Percentiles rank a stretch among this genome's conserved stretches.
phyloP scores from a whole-genome alignment of 2,113 vertebrate genomes.

The Oncorhynchus nerka region DNA sequence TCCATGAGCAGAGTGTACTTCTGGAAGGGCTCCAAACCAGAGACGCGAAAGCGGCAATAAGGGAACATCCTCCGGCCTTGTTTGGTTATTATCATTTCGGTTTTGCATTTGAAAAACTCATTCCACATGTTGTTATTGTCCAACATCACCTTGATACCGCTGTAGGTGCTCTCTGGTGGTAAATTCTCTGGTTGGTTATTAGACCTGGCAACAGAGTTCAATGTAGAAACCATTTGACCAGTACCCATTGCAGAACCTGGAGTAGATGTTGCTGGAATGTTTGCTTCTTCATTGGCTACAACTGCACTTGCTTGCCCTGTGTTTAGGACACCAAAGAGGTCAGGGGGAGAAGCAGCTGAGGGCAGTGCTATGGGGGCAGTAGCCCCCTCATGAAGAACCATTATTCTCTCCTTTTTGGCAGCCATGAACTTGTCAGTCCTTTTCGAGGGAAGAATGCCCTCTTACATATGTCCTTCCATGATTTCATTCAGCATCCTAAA shows the following conservation, averaged over 20 bases:
- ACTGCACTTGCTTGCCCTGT: constrained; percentile 69
- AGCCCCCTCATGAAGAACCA: constrained; percentile 65
- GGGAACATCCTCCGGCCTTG: constrained; percentile 97
- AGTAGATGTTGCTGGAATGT: constrained; percentile 26
- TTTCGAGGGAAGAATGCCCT: constrained; percentile 38
- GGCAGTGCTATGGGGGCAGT: constrained; percentile 42
- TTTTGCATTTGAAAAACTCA: constrained; percentile 89
- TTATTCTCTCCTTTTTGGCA: constrained; percentile 58
- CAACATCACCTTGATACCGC: constrained; percentile 85
- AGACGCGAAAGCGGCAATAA: constrained; percentile 90
- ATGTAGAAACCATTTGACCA: constrained; percentile 31
- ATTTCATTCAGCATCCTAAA: constrained; percentile 57
- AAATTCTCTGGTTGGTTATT: constrained; percentile 74
- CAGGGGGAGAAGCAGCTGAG: constrained; percentile 58
- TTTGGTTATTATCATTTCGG: constrained; percentile 96
- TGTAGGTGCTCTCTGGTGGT: constrained; percentile 76
- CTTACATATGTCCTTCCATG: constrained; percentile 20
- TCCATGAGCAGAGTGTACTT: constrained; percentile 93
- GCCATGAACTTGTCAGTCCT: constrained; percentile 66
- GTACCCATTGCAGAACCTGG: constrained; percentile 20
- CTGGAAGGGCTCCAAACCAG: constrained; percentile 83
- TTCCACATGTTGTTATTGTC: constrained; percentile 99
- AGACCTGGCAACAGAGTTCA: constrained; percentile 53
- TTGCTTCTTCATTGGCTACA: constrained; percentile 71
- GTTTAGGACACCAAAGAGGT: constrained; percentile 78